Percentiles rank a stretch among this genome's conserved stretches.
Conservation (phyloP, 2,797 vertebrate genomes). For the Xenopus petersii region DNA sequence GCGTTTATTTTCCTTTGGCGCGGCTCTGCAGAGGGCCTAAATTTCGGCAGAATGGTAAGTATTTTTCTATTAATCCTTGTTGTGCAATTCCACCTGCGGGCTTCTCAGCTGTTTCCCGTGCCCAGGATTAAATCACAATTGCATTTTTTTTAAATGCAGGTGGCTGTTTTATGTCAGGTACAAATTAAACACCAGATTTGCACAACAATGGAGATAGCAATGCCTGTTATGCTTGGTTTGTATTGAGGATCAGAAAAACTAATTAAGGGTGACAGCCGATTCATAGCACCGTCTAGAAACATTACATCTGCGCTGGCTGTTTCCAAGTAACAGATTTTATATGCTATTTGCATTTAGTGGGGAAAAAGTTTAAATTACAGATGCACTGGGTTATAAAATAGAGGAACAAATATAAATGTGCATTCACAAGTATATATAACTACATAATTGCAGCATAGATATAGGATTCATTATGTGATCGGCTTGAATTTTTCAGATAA, state of each 20-base stretch:
- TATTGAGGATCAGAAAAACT: neutral
- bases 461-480: too few species aligned
- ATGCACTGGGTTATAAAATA: neutral
- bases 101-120: neutral
- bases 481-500: too few species aligned
- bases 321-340: constrained; percentile 3
- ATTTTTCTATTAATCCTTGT: neutral
- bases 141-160: neutral
- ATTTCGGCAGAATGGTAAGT: constrained; percentile 93
- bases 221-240: neutral
- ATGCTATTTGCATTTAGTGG: neutral
- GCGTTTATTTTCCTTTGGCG: constrained; percentile 98
- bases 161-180: constrained; percentile 6
- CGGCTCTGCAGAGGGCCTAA: constrained; percentile 92
- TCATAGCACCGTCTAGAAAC: constrained; percentile 1
- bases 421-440: too few species aligned
- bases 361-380: neutral
- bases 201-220: neutral
- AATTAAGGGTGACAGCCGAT: constrained; percentile 13
- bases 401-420: too few species aligned
- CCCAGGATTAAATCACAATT: neutral
- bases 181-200: neutral
- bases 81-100: constrained; percentile 15
- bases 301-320: neutral
- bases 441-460: too few species aligned